phyloP scores from a whole-genome alignment of 2,888 invertebrate species.

The Drosophila sordidula region DNA sequence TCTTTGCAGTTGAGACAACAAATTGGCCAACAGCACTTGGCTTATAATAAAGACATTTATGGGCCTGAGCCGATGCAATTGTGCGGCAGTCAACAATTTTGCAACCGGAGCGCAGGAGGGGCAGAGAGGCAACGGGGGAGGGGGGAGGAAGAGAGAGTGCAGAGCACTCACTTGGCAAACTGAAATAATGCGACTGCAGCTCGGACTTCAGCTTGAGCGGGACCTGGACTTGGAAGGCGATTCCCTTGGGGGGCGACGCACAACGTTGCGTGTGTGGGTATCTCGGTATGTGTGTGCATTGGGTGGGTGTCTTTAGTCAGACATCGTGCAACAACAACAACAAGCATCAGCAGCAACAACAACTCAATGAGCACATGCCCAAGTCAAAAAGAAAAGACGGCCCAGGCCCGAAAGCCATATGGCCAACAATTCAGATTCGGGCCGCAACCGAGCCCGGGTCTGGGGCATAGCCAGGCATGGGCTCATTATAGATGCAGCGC shows the following conservation, averaged over 20 bases:
- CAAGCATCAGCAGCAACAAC: conserved; percentile 48
- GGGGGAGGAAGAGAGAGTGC: not conserved
- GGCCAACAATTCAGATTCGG: conserved; percentile 43
- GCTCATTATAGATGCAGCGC: conserved; percentile 83
- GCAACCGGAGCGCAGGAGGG: conserved; percentile 17
- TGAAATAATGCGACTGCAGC: conserved; percentile 44
- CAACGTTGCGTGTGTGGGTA: conserved; percentile 48
- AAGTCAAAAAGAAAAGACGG: conserved; percentile 52
- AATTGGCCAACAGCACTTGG: conserved; percentile 64
- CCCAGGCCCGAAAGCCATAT: conserved; percentile 58
- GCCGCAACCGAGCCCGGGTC: conserved; percentile 9
- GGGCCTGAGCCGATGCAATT: conserved; percentile 56
- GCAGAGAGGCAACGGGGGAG: not conserved
- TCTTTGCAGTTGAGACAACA: conserved; percentile 27
- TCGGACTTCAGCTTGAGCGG: conserved; percentile 3
- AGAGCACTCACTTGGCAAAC: conserved; percentile 14
- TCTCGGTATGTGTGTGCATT: conserved; percentile 20
- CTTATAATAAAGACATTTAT: conserved; percentile 77
- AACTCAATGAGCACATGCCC: conserved; percentile 72
- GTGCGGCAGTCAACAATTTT: conserved; percentile 65
- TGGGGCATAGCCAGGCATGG: conserved; percentile 34
- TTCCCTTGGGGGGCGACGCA: conserved; percentile 54
- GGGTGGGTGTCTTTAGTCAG: conserved; percentile 56
- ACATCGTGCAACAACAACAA: conserved; percentile 46
- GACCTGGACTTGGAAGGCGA: conserved; percentile 8